Base-by-base conservation (phyloP, 1,140 invertebrate species). In the Ptiloglossa arizonensis region DNA sequence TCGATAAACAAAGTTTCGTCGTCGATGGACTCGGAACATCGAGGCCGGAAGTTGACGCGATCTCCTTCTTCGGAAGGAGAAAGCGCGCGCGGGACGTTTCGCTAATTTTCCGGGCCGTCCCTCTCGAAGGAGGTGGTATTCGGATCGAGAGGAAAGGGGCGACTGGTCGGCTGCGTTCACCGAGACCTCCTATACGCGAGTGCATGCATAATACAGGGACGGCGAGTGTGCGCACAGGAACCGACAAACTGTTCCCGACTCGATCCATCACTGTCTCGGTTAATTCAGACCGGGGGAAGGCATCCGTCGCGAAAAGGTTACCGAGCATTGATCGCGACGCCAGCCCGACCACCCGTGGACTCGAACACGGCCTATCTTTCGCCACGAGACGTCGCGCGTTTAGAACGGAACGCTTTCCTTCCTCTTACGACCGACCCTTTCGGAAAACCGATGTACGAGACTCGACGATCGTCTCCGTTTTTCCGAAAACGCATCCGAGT, bases 201-300 rank as follows among this genome's bases (percentile, higher is more conserved):
- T 41, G 27, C 68, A 44, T 79, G 77, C 54, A 79, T 79, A 79
- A 82, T 71, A 71, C 48, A 72, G 56, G 70, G 1, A 52, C 24
- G 41, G 48, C 13, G 27, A 44, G 22, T 52, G 63, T 69, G 67
- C n/a, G n/a, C 54, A 82, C 68, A 57, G 69, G 27, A 73, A 50
- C 74, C 69, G 29, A 54, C 44, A 73, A 64, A 72, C 74, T 66
- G 63, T 48, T 48, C 57, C 38, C 50, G 64, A n/a, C 62, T 63
- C 83, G 59, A 87, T 87, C 75, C 81, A 87, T 87, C 86, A 87
- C 86, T 87, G 86, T 87, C 86, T 54, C 48, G 68, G 69, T 73
- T 87, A 83, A 87, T 87, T 87, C 81, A 73, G 52, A 81, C 70
- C 29, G 24, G 44, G 63, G 63, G 77, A 57, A 69, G 68, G 48